Percentiles rank a stretch among this genome's conserved stretches.
These are phyloP conservation scores for Elysia chlorotica DNA, from an alignment of 1,140 invertebrate species.

Conservation along the genomic window DNA sequence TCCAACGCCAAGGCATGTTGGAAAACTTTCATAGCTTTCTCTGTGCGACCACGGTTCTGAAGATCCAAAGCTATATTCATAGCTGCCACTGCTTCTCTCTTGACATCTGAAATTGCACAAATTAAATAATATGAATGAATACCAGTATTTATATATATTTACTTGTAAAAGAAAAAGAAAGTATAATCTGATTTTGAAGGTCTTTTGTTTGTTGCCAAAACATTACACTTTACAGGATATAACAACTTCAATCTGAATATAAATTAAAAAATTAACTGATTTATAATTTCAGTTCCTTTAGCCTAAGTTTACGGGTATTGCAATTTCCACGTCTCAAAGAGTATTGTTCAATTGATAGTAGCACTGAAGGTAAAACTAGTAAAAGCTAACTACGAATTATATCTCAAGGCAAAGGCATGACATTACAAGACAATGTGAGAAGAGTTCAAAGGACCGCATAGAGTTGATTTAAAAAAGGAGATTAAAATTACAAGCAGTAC, in stretches of 20 bases:
- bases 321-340: too few relatives aligned
- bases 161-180: not conserved
- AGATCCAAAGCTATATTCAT: conserved; percentile 84
- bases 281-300: not conserved
- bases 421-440: too few relatives aligned
- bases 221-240: not conserved
- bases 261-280: not conserved
- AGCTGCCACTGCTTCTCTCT: conserved; percentile 78
- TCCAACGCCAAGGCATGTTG: conserved; percentile 86
- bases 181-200: not conserved
- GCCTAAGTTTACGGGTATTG: too few relatives aligned
- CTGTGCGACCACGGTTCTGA: conserved; percentile 78
- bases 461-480: too few relatives aligned
- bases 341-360: too few relatives aligned
- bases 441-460: too few relatives aligned
- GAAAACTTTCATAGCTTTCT: conserved; percentile 87
- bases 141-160: not conserved
- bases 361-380: too few relatives aligned
- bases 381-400: too few relatives aligned
- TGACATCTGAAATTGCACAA: conserved; percentile 43
- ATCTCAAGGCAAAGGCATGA: too few relatives aligned
- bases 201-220: not conserved
- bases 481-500: too few relatives aligned
- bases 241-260: not conserved
- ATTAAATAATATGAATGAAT: conserved; percentile 21